Evolutionary conservation across 2,113 vertebrate species (phyloP), one percentile per base, ranked within the genome.

Genomic region (Clarias batrachus): DNA sequence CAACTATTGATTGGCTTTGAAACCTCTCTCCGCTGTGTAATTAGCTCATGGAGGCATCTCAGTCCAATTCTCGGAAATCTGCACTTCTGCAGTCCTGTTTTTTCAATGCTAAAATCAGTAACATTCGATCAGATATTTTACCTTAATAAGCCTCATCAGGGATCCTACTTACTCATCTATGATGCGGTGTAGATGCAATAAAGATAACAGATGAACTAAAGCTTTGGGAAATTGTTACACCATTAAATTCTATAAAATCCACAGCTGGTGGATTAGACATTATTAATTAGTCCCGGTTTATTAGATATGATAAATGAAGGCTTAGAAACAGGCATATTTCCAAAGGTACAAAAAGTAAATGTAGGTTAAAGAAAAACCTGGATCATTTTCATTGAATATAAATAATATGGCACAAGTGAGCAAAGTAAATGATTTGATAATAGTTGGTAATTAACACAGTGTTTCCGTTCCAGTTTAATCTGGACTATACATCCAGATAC

Each of bases 1-100:
- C 60, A 63, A 82, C 62, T 25, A 65, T 66, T 82, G 81, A 82
- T 82, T 65, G 41, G 25, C 25, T 66, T 48, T 52, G 37, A 83
- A 70, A 54, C 63, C n/a, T 66, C 27, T 56, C 65, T 68, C 41
- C n/a, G 1, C n/a, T 83, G 30, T 21, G 21, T 83, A 83, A 68
- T 56, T 83, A n/a, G 7, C 81, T 66, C 48, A 30, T 37, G 62
- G 63, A 70, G 8, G 17, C 13, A 37, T 33, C 30, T 63, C 59
- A 41, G 79, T 25, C 79, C 79, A 65, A 65, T 8, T 48, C 13
- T 65, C 14, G 54, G 63, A 52, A 68, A 83, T 54, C 17, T n/a
- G 5, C 5, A 52, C 65, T 70, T 27, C 17, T 68, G 54, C 16
- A 33, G 30, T 23, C 19, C 8, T 33, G 54, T 19, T 59, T 76